Conservation (phyloP, 37 sponge, comb jelly and placozoan species). For the Cladorhizidae sp. region DNA sequence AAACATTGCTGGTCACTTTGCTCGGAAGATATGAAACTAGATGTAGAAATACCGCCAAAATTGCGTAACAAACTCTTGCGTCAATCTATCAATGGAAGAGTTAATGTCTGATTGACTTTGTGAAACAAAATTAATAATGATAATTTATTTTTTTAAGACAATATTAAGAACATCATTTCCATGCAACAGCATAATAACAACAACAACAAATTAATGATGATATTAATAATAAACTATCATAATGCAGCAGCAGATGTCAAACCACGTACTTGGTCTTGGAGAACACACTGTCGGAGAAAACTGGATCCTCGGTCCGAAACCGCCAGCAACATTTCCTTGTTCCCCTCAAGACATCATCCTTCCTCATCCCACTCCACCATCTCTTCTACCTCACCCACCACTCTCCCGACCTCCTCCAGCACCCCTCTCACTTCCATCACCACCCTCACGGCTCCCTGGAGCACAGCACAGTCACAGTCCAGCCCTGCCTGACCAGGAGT, state of each 20-base stretch:
- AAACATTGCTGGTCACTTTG: too few relatives aligned
- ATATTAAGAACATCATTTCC: not conserved
- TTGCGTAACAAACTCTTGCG: too few relatives aligned
- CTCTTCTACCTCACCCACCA: not conserved
- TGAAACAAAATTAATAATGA: too few relatives aligned
- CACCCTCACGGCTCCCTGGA: constrained; percentile 6
- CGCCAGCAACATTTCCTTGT: not conserved
- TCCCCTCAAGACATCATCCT: not conserved
- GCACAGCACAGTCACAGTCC: constrained; percentile 7
- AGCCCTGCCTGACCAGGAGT: not conserved
- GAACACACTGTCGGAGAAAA: constrained; percentile 35
- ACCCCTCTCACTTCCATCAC: not conserved
- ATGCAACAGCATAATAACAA: not conserved
- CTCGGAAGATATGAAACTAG: too few relatives aligned
- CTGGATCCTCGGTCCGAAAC: constrained; percentile 28
- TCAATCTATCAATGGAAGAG: too few relatives aligned
- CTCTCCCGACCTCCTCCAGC: constrained; percentile 1
- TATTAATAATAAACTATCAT: not conserved
- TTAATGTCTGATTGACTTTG: too few relatives aligned
- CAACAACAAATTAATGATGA: too few relatives aligned
- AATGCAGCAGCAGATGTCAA: not conserved
- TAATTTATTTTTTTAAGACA: not conserved
- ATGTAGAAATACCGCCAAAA: too few relatives aligned
- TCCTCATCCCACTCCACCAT: constrained; percentile 1
- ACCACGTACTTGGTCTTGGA: not conserved